phyloP scores from a whole-genome alignment of 2,113 vertebrate species.

The Papio anubis region DNA sequence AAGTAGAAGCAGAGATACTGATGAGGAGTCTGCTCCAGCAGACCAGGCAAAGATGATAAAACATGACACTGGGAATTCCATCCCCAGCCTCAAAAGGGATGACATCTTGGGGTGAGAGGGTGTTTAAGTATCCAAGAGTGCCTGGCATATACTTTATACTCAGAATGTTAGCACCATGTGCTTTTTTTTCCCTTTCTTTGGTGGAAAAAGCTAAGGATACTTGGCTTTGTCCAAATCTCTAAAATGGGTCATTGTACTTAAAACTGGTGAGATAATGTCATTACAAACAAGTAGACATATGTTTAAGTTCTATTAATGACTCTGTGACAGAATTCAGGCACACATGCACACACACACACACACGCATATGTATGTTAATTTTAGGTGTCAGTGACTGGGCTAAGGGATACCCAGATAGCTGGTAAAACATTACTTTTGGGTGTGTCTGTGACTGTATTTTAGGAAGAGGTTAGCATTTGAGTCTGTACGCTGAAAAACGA shows the following conservation, averaged over 20 bases:
- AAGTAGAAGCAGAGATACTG: neutral
- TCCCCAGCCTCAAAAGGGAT: neutral
- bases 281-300: neutral
- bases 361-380: neutral
- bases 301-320: conserved; percentile 14
- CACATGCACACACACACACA: neutral
- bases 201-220: neutral
- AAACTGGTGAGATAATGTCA: neutral
- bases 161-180: neutral
- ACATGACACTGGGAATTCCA: neutral
- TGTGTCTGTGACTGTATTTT: neutral
- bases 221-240: conserved; percentile 1
- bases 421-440: neutral
- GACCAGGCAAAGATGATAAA: neutral
- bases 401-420: neutral
- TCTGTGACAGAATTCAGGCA: neutral
- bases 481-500: neutral
- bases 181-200: neutral
- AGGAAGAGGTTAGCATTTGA: neutral
- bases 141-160: neutral
- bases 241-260: conserved; percentile 20
- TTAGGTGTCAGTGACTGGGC: neutral
- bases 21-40: neutral
- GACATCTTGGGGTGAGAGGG: rapidly evolving
- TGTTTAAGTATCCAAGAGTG: neutral